Base-by-base conservation (phyloP, 2,888 invertebrate genomes). In the Ariolimax columbianus region DNA sequence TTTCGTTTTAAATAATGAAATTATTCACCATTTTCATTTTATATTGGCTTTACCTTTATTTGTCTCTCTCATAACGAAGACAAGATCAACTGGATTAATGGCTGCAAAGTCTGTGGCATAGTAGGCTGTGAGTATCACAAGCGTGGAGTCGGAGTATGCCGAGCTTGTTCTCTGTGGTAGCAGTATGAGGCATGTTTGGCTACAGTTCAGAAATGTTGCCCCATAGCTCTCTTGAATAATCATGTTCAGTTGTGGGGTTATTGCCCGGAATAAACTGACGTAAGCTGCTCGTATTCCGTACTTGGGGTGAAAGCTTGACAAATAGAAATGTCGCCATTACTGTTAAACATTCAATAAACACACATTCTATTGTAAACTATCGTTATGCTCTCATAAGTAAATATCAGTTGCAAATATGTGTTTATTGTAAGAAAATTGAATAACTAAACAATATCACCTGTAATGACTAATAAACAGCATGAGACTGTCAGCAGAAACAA, bases 11-110 rank as follows among this genome's bases (percentile, higher is more conserved):
- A n/a, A n/a, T n/a, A n/a, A n/a, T n/a, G n/a, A n/a, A n/a, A n/a
- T n/a, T n/a, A n/a, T n/a, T n/a, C n/a, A n/a, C n/a, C n/a, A n/a
- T n/a, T n/a, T n/a, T n/a, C n/a, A n/a, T n/a, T n/a, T n/a, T n/a
- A n/a, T n/a, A n/a, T n/a, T n/a, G n/a, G n/a, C 9, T 19, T 19
- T 80, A 84, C 80, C 63, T 73, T 43, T 51, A 26, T 23, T 23
- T 6, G 81, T 81, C 47, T 89, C 85, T 40, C 88, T 86, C n/a
- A 89, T 88, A 26, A 90, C 38, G 59, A 91, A 85, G 40, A 90
- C 87, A 66, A 91, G 88, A 63, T 88, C 90, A 19, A 90, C 83
- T 0, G 91, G 90, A 75, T 91, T 88, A n/a, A 92, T 85, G 14
- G 88, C 85, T 36, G 86, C 80, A 40, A 89, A 89, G 66, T 90